Evolutionary conservation across 2,113 vertebrate genomes (phyloP).

Genomic region (Oncorhynchus keta): DNA sequence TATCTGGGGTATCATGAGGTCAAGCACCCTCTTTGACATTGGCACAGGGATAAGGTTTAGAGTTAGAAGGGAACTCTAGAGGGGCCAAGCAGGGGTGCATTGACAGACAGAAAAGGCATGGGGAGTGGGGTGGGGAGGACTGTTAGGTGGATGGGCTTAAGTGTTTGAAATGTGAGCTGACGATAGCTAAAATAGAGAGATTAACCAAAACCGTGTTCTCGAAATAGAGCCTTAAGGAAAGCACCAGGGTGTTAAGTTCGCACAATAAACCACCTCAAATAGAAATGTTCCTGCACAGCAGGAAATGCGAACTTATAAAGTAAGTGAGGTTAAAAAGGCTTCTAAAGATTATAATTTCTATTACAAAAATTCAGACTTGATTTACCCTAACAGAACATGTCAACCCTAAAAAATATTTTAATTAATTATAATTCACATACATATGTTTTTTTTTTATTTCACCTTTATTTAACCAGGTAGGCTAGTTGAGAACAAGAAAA

Average conservation of each 20-base stretch:
- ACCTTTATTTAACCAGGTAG: too few species aligned
- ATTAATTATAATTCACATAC: too few species aligned
- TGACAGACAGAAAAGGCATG: not conserved
- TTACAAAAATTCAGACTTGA: too few species aligned
- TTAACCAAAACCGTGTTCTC: conserved; percentile 34
- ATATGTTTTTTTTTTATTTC: too few species aligned
- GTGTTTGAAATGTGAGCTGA: conserved; percentile 12
- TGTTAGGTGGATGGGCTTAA: not conserved
- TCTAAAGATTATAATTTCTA: not conserved
- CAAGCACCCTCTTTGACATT: not conserved
- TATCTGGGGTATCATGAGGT: conserved; percentile 1
- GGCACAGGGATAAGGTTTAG: not conserved
- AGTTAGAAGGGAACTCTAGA: not conserved
- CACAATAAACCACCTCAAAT: conserved; percentile 32
- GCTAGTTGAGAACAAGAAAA: too few species aligned
- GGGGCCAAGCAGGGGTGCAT: not conserved
- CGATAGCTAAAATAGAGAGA: conserved; percentile 23
- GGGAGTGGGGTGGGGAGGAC: too few species aligned
- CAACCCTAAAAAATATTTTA: too few species aligned
- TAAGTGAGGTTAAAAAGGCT: too few species aligned
- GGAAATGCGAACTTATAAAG: too few species aligned
- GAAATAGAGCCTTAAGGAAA: conserved; percentile 57
- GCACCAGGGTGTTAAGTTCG: conserved; percentile 44
- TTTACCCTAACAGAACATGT: too few species aligned
- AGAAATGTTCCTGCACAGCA: conserved; percentile 17